phyloP scores from a whole-genome alignment of 1,140 invertebrate genomes.

The Zaprionus taronus region DNA sequence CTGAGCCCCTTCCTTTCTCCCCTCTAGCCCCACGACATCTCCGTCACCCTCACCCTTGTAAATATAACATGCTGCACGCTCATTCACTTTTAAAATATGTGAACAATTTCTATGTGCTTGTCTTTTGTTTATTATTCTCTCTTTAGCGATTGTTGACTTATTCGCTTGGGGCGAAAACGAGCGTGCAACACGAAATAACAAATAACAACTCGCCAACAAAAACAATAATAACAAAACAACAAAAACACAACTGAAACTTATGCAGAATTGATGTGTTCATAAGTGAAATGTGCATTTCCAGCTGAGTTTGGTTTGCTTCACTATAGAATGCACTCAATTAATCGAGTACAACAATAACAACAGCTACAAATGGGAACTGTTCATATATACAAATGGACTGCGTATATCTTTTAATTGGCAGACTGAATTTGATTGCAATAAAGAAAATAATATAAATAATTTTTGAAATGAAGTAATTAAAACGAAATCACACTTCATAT shows the following conservation, averaged over 20 bases:
- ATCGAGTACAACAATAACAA: not conserved
- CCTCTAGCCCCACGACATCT: not conserved
- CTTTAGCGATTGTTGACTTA: constrained; percentile 27
- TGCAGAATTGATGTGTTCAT: not conserved
- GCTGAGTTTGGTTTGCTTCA: not conserved
- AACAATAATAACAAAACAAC: constrained; percentile 11
- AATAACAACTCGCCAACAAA: constrained; percentile 5
- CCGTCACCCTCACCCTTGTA: not conserved
- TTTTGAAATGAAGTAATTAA: not conserved
- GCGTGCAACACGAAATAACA: constrained; percentile 41
- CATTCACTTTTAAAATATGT: constrained; percentile 7
- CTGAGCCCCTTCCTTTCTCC: not conserved
- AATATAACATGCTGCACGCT: not conserved
- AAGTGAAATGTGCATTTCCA: constrained; percentile 6
- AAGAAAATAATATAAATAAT: not conserved
- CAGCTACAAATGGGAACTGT: not conserved
- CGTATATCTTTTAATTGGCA: not conserved
- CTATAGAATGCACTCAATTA: not conserved
- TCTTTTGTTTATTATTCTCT: constrained; percentile 30
- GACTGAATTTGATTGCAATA: not conserved
- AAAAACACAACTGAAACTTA: constrained; percentile 3
- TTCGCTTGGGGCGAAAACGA: constrained; percentile 24
- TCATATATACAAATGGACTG: not conserved
- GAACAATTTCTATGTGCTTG: constrained; percentile 5
- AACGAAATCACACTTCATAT: not conserved